Conservation (phyloP, 1,140 invertebrate genomes). For the Berghia stephanieae region DNA sequence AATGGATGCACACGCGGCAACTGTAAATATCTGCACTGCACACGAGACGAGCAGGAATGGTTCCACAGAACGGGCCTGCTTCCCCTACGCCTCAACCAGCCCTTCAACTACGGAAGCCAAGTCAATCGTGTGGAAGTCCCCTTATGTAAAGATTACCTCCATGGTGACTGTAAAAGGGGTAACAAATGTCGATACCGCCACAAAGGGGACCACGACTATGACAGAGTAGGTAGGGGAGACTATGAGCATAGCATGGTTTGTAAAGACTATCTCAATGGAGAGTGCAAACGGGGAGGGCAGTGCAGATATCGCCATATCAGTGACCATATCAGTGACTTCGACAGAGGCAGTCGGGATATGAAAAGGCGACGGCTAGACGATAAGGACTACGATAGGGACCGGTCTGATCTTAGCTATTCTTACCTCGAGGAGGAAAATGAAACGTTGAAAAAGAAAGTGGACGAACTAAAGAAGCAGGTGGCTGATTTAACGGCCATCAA, state of each 20-base stretch:
- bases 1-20: conserved; percentile 68
- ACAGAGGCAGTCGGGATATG: background rate
- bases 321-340: conserved; percentile 17
- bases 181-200: conserved; percentile 64
- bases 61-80: conserved; percentile 70
- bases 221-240: conserved; percentile 52
- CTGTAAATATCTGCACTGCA: conserved; percentile 82
- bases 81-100: conserved; percentile 57
- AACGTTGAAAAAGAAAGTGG: conserved; percentile 77
- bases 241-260: conserved; percentile 47
- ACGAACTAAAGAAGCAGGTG: conserved; percentile 78
- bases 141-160: conserved; percentile 81
- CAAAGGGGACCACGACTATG: conserved; percentile 42
- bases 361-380: conserved; percentile 33
- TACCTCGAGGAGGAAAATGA: conserved; percentile 79
- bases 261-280: conserved; percentile 31
- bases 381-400: conserved; percentile 31
- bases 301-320: background rate
- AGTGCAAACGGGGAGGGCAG: background rate
- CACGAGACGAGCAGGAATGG: conserved; percentile 79
- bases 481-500: conserved; percentile 81
- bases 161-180: conserved; percentile 76
- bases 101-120: conserved; percentile 43
- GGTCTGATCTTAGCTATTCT: conserved; percentile 48
- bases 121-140: conserved; percentile 65